Conservation (phyloP, 2,797 vertebrate species). For the Epinephelus awoara region DNA sequence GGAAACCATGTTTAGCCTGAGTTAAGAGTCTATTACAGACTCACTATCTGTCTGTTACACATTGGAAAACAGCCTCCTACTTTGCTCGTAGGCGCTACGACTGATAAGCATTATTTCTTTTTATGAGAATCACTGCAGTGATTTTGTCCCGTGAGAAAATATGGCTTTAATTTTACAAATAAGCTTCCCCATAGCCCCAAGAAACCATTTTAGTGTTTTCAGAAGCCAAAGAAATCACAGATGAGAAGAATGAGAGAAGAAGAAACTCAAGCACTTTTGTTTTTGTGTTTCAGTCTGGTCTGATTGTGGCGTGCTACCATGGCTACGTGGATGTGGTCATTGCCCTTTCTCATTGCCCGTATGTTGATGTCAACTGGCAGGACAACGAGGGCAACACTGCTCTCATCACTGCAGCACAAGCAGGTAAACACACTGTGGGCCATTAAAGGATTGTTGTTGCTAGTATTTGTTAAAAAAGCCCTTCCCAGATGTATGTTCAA, state of each 20-base stretch:
- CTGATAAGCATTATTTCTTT: conserved; percentile 3
- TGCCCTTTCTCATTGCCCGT: conserved; percentile 93
- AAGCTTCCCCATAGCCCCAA: neutral
- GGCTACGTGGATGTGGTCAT: conserved; percentile 95
- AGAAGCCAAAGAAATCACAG: conserved; percentile 3
- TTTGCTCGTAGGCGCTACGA: conserved; percentile 4
- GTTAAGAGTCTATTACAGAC: neutral
- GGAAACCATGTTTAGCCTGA: conserved; percentile 3
- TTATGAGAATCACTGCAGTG: conserved; percentile 1
- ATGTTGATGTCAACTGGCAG: conserved; percentile 97
- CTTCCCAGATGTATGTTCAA: too few relatives aligned
- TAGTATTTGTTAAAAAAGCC: too few relatives aligned
- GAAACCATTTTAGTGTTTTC: neutral
- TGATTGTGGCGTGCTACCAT: conserved; percentile 96
- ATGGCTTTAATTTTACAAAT: neutral
- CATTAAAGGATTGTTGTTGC: neutral
- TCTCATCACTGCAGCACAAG: conserved; percentile 95
- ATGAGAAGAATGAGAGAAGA: neutral
- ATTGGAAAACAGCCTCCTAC: neutral
- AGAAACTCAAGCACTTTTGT: conserved; percentile 31
- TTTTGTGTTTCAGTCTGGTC: conserved; percentile 88
- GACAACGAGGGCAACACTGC: conserved; percentile 98
- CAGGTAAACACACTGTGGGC: conserved; percentile 86
- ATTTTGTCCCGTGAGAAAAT: conserved; percentile 9
- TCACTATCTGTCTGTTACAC: conserved; percentile 10